Conservation (phyloP, 2,888 invertebrate species). For the Podabrus alpinus region DNA sequence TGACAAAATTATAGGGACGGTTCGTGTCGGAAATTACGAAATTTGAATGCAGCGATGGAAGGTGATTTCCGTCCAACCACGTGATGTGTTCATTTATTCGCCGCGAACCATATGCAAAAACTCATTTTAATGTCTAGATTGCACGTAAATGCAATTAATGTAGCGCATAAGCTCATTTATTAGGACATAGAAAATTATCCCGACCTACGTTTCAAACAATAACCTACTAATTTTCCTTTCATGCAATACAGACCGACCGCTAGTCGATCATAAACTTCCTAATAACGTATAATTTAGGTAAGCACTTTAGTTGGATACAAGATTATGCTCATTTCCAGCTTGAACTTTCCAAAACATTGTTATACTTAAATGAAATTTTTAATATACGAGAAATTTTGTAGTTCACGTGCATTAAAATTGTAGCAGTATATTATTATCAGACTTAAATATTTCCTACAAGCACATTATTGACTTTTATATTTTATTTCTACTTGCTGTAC, state of each 20-base stretch:
- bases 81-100: constrained; percentile 44
- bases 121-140: constrained; percentile 35
- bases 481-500: not conserved
- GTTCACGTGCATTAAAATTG: not conserved
- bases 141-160: constrained; percentile 38
- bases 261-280: constrained; percentile 21
- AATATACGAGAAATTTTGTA: not conserved
- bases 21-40: constrained; percentile 54
- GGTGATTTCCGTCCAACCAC: constrained; percentile 50
- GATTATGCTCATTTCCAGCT: constrained; percentile 14
- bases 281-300: constrained; percentile 23
- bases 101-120: constrained; percentile 33
- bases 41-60: constrained; percentile 52
- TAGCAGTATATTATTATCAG: not conserved
- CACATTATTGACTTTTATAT: not conserved
- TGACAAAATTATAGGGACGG: constrained; percentile 51
- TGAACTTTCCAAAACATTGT: not conserved
- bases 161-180: constrained; percentile 34
- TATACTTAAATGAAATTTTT: not conserved
- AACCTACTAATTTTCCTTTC: constrained; percentile 34
- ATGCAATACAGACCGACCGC: constrained; percentile 17
- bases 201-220: constrained; percentile 33
- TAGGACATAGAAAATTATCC: constrained; percentile 34
- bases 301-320: constrained; percentile 9
- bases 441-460: not conserved